Percentiles rank a stretch among this genome's conserved stretches.
Conservation (phyloP, 1,140 invertebrate genomes). For the Papilio dardanus region DNA sequence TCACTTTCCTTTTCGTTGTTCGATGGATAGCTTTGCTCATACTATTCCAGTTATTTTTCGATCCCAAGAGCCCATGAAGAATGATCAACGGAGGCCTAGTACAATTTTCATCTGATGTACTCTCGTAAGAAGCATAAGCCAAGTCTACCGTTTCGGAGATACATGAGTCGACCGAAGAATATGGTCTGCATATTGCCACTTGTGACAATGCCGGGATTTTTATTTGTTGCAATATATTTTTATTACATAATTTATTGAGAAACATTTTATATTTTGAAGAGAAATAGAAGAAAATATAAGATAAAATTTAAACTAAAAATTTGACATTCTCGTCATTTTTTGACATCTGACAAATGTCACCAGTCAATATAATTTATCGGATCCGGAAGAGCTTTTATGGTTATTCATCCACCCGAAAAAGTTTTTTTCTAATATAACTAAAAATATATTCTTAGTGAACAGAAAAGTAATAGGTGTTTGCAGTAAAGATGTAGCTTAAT, state of each 20-base stretch:
- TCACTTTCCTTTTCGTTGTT: slow-evolving; percentile 88
- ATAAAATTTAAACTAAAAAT: slow-evolving; percentile 36
- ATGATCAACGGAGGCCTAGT: slow-evolving; percentile 88
- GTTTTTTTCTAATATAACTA: no score
- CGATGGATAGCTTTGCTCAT: slow-evolving; percentile 90
- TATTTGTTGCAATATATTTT: slow-evolving; percentile 42
- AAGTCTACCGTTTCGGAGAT: slow-evolving; percentile 72
- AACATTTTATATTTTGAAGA: slow-evolving; percentile 61
- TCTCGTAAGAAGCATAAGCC: slow-evolving; percentile 77
- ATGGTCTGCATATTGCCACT: slow-evolving; percentile 42
- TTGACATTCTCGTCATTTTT: slow-evolving; percentile 35
- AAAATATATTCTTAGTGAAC: no score
- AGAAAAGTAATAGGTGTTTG: no score
- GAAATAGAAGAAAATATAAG: slow-evolving; percentile 12
- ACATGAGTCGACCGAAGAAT: slow-evolving; percentile 45
- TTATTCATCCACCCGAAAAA: background rate
- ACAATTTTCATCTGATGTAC: slow-evolving; percentile 56
- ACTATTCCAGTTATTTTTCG: slow-evolving; percentile 93
- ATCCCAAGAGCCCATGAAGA: slow-evolving; percentile 94
- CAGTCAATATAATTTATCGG: background rate
- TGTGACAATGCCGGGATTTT: slow-evolving; percentile 33
- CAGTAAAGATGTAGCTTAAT: background rate
- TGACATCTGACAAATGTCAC: background rate
- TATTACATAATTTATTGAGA: slow-evolving; percentile 49
- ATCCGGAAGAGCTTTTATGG: background rate